Evolutionary conservation across 2,113 vertebrate species (phyloP).

Genomic region (Tachysurus fulvidraco): DNA sequence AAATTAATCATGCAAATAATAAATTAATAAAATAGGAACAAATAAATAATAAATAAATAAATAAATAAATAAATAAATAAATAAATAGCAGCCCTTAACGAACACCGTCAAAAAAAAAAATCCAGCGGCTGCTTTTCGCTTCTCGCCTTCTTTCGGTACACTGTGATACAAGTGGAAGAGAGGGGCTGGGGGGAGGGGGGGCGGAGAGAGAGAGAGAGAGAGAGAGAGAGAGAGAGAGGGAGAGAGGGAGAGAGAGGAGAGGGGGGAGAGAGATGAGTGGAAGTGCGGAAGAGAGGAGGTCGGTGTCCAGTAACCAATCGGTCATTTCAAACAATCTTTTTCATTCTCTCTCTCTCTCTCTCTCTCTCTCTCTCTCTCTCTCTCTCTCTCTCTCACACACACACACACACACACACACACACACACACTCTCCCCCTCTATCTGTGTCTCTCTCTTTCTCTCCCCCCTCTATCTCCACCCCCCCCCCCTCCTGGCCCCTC

Average conservation of each 20-base stretch:
- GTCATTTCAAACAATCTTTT: not conserved
- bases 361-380: not conserved
- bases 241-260: not conserved
- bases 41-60: not conserved
- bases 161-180: conserved; percentile 48
- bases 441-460: too few relatives aligned
- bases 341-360: not conserved
- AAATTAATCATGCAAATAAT: not conserved
- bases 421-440: not conserved
- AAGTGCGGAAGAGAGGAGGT: conserved; percentile 27
- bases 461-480: too few relatives aligned
- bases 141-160: conserved; percentile 43
- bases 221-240: conserved; percentile 22
- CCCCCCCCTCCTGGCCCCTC: too few relatives aligned
- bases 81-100: not conserved
- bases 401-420: too few relatives aligned
- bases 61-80: not conserved
- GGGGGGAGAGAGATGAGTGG: not conserved
- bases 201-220: conserved; percentile 15
- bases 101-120: not conserved
- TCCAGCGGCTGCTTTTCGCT: conserved; percentile 30
- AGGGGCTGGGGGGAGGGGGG: not conserved
- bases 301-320: not conserved
- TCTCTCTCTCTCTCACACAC: not conserved
- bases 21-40: conserved; percentile 27